phyloP scores from a whole-genome alignment of 2,113 vertebrate species.

The Colaptes auratus region DNA sequence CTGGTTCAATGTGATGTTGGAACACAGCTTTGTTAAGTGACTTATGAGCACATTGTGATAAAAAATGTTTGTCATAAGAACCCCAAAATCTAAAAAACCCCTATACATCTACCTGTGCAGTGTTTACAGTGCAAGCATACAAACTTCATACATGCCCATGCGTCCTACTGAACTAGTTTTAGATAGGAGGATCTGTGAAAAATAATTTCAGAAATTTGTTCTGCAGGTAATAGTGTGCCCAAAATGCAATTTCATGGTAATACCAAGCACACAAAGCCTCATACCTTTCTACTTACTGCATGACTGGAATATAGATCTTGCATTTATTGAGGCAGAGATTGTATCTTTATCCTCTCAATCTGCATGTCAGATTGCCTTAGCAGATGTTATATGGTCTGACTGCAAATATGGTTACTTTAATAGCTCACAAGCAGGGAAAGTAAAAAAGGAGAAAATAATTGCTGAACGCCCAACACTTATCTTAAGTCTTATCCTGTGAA shows the following conservation, averaged over 20 bases:
- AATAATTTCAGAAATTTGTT: background rate
- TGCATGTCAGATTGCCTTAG: background rate
- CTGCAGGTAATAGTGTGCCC: background rate
- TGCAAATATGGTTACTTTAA: background rate
- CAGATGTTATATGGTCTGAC: background rate
- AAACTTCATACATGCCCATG: background rate
- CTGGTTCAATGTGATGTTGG: fast-evolving
- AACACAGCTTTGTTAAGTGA: background rate
- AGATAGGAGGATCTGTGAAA: background rate
- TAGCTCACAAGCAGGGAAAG: background rate
- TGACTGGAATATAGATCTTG: background rate
- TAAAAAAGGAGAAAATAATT: background rate
- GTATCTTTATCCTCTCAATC: constrained; percentile 14
- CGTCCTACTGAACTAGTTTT: background rate
- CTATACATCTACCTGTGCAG: background rate
- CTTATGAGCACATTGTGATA: background rate
- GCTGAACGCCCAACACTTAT: background rate
- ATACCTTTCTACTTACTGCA: background rate
- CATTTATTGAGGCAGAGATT: background rate
- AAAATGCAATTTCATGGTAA: constrained; percentile 31
- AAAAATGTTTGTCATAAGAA: background rate
- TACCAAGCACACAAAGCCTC: background rate
- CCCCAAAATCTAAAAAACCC: background rate
- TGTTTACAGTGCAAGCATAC: background rate
- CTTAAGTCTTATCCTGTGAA: background rate